These are phyloP conservation scores for Rhodinocichla rosea DNA, from an alignment of 2,113 vertebrate species.

Conservation along the genomic window DNA sequence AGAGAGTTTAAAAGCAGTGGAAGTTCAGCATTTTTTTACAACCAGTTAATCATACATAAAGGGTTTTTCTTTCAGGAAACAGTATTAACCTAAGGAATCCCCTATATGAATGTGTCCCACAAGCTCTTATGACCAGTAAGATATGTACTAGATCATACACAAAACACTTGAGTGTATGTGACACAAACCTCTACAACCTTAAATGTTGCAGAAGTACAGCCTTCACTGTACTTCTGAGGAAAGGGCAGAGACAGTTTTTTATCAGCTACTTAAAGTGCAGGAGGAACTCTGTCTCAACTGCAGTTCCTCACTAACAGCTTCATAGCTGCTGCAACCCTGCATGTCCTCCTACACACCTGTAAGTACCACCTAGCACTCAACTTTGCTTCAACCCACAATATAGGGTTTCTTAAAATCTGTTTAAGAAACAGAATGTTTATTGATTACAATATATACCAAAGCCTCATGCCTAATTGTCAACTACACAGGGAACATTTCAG, in stretches of 20 bases:
- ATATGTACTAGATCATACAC: background rate
- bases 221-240: background rate
- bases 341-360: fast-evolving
- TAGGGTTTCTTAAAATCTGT: background rate
- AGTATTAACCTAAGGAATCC: background rate
- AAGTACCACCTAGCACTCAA: background rate
- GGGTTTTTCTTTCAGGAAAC: background rate
- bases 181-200: background rate
- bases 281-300: background rate
- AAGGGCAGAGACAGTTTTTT: background rate
- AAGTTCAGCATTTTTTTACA: background rate
- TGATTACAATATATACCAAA: background rate
- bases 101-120: background rate
- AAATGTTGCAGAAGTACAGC: background rate
- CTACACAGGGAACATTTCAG: background rate
- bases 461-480: background rate
- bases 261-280: background rate
- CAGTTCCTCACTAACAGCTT: background rate
- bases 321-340: background rate
- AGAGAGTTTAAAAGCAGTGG: background rate
- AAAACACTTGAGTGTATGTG: fast-evolving
- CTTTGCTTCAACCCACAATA: background rate
- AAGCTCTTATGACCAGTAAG: fast-evolving
- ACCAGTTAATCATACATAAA: background rate
- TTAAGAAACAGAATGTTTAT: background rate